A percentile compares a stretch with the other conserved stretches of the same genome.
phyloP scores from a whole-genome alignment of 1,140 invertebrate genomes.

The Procambarus clarkii region DNA sequence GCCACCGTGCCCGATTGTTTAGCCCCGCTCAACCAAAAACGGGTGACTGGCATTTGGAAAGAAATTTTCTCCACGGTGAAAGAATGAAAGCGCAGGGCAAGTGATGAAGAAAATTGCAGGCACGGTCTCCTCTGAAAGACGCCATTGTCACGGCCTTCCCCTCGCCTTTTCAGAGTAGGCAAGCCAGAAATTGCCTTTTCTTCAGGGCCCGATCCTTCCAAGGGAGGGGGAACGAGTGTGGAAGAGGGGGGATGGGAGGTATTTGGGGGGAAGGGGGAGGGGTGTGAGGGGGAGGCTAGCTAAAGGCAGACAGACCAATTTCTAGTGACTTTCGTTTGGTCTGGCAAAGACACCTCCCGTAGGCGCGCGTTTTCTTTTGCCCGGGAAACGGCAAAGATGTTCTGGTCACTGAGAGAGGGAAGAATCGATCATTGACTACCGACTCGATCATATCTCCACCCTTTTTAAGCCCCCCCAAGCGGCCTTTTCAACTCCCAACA shows the following conservation, averaged over 20 bases:
- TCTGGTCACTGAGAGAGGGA: too few species aligned
- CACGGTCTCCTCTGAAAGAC: constrained; percentile 68
- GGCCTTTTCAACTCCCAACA: neutral
- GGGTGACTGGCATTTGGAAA: constrained; percentile 72
- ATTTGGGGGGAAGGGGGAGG: neutral
- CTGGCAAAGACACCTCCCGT: neutral
- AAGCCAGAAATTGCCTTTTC: constrained; percentile 72
- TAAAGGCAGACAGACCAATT: neutral
- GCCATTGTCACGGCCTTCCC: constrained; percentile 69
- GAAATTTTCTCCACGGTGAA: constrained; percentile 69
- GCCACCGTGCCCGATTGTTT: constrained; percentile 60
- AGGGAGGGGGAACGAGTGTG: too few species aligned
- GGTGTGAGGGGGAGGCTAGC: neutral
- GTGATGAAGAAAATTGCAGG: constrained; percentile 71
- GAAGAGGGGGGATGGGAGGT: too few species aligned
- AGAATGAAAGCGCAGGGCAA: constrained; percentile 70
- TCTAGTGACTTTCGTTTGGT: constrained; percentile 9
- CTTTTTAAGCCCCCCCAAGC: neutral
- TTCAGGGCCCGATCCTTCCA: constrained; percentile 55
- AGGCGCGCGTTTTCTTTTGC: neutral
- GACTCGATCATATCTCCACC: neutral
- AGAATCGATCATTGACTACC: too few species aligned
- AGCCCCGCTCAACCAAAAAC: constrained; percentile 67
- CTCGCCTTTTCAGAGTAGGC: constrained; percentile 70
- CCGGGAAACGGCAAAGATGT: too few species aligned